Evolutionary conservation across 2,888 invertebrate genomes (phyloP).

Genomic region (Apotomis turbidana): DNA sequence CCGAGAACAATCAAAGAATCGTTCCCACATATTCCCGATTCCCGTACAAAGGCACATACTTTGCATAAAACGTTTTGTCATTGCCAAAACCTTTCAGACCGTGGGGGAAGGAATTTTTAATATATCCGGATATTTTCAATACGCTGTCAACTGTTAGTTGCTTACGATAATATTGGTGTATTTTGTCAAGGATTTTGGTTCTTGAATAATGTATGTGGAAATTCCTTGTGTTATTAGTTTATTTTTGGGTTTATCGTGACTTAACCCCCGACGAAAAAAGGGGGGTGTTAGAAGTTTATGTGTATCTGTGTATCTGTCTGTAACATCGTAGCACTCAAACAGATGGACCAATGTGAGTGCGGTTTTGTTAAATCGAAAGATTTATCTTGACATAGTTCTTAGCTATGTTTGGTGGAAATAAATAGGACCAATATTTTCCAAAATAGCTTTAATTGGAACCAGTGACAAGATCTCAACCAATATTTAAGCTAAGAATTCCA

Average conservation of each 20-base stretch:
- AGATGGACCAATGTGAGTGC: too few species aligned
- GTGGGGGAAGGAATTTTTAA: constrained; percentile 18
- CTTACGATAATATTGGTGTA: constrained; percentile 20
- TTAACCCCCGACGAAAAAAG: too few species aligned
- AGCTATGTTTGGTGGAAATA: too few species aligned
- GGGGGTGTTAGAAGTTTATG: too few species aligned
- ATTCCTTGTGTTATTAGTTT: constrained; percentile 4
- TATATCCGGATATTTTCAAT: constrained; percentile 24
- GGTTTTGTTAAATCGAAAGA: too few species aligned
- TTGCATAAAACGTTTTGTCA: constrained; percentile 9
- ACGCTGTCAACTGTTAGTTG: constrained; percentile 21
- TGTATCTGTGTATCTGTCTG: background rate
- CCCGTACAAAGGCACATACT: constrained; percentile 6
- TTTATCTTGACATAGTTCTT: too few species aligned
- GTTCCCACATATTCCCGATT: background rate
- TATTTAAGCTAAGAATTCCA: too few species aligned
- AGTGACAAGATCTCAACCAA: too few species aligned
- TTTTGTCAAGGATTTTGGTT: background rate
- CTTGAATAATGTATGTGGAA: constrained; percentile 6
- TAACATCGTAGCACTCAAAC: too few species aligned
- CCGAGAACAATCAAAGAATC: background rate
- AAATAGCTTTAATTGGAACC: too few species aligned
- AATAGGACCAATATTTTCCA: too few species aligned
- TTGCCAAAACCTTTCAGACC: constrained; percentile 7
- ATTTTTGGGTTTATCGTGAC: background rate